These are phyloP conservation scores for Pseudochaenichthys georgianus DNA, from an alignment of 2,797 vertebrate genomes.

Conservation along the genomic window DNA sequence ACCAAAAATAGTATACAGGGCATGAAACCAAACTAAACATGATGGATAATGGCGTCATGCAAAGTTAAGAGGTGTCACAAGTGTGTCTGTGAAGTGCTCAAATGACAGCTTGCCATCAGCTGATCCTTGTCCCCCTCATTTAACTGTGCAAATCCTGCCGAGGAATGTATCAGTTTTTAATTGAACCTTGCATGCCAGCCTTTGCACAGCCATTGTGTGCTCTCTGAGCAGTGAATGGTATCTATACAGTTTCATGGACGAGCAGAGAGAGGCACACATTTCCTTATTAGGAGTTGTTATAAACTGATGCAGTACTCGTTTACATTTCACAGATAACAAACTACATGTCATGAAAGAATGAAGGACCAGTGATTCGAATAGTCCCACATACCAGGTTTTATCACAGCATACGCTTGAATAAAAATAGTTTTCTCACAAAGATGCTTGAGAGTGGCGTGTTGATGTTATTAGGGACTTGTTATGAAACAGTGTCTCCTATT, in stretches of 20 bases:
- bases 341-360: constrained; percentile 45
- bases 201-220: constrained; percentile 41
- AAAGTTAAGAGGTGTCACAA: constrained; percentile 28
- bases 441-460: constrained; percentile 24
- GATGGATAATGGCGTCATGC: constrained; percentile 27
- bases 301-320: constrained; percentile 66
- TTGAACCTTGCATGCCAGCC: constrained; percentile 33
- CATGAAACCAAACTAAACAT: constrained; percentile 39
- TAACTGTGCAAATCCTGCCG: constrained; percentile 43
- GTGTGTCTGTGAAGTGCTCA: constrained; percentile 7
- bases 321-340: constrained; percentile 72
- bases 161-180: constrained; percentile 48
- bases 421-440: constrained; percentile 50
- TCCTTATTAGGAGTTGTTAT: constrained; percentile 81
- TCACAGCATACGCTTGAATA: constrained; percentile 9
- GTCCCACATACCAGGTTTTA: constrained; percentile 29
- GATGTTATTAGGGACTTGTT: constrained; percentile 27
- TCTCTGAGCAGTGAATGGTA: constrained; percentile 33
- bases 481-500: constrained; percentile 29
- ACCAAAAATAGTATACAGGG: constrained; percentile 26
- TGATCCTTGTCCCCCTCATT: constrained; percentile 29
- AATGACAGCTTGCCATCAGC: constrained; percentile 25
- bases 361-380: constrained; percentile 31
- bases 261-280: constrained; percentile 46
- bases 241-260: constrained; percentile 47